Evolutionary conservation across 1,140 invertebrate species (phyloP).

Genomic region (Drosophila murphyi): DNA sequence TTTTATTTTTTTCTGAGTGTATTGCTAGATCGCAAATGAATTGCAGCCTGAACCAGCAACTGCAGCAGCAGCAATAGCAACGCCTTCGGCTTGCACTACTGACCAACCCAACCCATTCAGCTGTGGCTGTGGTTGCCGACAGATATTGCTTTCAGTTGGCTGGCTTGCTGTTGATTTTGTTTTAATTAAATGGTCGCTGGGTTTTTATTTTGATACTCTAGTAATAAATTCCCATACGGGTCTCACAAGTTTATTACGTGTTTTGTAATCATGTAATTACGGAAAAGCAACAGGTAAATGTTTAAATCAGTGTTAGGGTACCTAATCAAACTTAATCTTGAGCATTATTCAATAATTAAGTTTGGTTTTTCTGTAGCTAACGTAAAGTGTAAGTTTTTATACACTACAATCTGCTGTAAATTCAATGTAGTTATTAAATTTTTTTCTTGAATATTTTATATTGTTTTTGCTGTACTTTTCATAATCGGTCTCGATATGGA

Average conservation of each 20-base stretch:
- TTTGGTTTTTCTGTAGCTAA: not conserved
- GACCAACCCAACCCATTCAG: constrained; percentile 47
- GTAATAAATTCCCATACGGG: not conserved
- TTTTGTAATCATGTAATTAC: constrained; percentile 3
- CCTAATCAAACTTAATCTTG: not conserved
- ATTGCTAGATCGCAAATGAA: constrained; percentile 19
- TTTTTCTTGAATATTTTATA: constrained; percentile 60
- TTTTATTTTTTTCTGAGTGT: not conserved
- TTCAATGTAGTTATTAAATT: constrained; percentile 47
- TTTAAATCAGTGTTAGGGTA: not conserved
- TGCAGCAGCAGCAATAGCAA: constrained; percentile 21
- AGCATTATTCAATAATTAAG: constrained; percentile 12
- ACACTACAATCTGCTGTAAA: constrained; percentile 3
- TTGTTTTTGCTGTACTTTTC: constrained; percentile 68
- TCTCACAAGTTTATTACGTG: not conserved
- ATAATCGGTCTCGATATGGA: constrained; percentile 77
- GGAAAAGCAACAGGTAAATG: not conserved
- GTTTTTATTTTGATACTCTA: constrained; percentile 56
- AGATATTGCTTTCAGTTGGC: constrained; percentile 13
- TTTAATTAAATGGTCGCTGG: constrained; percentile 66
- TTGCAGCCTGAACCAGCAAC: constrained; percentile 34
- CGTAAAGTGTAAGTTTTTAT: constrained; percentile 24
- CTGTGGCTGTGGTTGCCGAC: constrained; percentile 1
- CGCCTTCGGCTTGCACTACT: constrained; percentile 43
- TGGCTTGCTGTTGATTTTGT: constrained; percentile 61